Evolutionary conservation across 2,797 vertebrate genomes (phyloP).

Genomic region (Ceryle rudis): DNA sequence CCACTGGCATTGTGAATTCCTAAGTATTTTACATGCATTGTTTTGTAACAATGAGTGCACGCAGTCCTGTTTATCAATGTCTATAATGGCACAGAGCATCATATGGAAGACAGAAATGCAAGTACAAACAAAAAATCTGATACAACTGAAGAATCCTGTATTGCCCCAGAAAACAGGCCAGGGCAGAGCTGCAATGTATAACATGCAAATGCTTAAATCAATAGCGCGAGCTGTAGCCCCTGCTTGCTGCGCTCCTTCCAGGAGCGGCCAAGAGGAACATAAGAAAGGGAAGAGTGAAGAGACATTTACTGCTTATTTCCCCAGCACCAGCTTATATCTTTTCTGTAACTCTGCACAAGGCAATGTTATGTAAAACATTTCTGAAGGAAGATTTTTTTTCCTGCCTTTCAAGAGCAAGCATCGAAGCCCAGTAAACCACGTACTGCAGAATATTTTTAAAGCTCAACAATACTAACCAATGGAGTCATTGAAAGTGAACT

Average conservation of each 20-base stretch:
- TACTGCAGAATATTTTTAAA: constrained; percentile 19
- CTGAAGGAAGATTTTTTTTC: not conserved
- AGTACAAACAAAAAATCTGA: not conserved
- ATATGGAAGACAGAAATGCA: not conserved
- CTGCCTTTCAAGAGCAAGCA: not conserved
- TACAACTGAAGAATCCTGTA: not conserved
- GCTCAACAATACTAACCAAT: not conserved
- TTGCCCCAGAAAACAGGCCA: not conserved
- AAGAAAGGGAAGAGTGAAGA: not conserved
- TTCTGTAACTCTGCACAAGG: not conserved
- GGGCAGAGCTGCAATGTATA: not conserved
- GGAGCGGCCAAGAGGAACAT: not conserved
- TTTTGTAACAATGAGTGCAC: not conserved
- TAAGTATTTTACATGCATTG: fast-evolving
- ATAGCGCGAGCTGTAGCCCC: not conserved
- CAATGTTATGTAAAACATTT: not conserved
- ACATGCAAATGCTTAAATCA: not conserved
- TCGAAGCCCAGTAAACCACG: not conserved
- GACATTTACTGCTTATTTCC: not conserved
- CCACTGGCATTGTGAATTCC: fast-evolving
- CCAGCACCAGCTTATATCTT: not conserved
- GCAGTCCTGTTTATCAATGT: not conserved
- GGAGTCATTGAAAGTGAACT: not conserved
- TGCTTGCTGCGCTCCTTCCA: not conserved
- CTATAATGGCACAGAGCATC: not conserved